phyloP scores from a whole-genome alignment of 2,797 vertebrate genomes.

The Austrolebias charrua region DNA sequence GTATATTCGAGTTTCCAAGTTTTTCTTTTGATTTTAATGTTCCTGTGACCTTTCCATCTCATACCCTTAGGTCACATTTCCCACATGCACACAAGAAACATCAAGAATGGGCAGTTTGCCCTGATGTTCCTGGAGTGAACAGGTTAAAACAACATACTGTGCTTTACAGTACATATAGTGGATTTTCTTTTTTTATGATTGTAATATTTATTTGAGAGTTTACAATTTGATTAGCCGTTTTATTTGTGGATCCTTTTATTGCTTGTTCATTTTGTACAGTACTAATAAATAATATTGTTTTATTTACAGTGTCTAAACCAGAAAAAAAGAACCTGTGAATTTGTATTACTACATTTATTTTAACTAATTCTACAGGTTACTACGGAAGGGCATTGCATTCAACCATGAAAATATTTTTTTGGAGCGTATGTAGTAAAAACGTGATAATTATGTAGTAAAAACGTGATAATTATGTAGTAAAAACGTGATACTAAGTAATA shows the following conservation, averaged over 20 bases:
- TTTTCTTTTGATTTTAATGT: conserved; percentile 32
- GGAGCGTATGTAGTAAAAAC: too few species aligned
- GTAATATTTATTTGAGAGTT: neutral
- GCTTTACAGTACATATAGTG: neutral
- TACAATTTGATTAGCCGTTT: neutral
- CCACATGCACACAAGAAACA: neutral
- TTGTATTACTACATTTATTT: neutral
- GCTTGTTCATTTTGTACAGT: too few species aligned
- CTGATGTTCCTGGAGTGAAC: neutral
- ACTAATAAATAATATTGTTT: neutral
- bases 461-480: too few species aligned
- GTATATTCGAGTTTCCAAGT: conserved; percentile 14
- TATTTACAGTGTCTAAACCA: neutral
- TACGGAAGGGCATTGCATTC: too few species aligned
- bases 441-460: too few species aligned
- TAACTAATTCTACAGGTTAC: neutral
- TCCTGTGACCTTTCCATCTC: conserved; percentile 31
- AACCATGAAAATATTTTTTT: too few species aligned
- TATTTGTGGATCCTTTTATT: neutral
- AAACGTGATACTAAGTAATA: too few species aligned
- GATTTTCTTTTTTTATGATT: neutral
- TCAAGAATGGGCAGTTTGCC: neutral
- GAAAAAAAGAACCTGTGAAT: neutral
- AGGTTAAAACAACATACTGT: neutral
- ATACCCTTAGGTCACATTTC: conserved; percentile 19